Evolutionary conservation across 1,140 invertebrate genomes (phyloP).

Genomic region (Hydropsyche tenuis): DNA sequence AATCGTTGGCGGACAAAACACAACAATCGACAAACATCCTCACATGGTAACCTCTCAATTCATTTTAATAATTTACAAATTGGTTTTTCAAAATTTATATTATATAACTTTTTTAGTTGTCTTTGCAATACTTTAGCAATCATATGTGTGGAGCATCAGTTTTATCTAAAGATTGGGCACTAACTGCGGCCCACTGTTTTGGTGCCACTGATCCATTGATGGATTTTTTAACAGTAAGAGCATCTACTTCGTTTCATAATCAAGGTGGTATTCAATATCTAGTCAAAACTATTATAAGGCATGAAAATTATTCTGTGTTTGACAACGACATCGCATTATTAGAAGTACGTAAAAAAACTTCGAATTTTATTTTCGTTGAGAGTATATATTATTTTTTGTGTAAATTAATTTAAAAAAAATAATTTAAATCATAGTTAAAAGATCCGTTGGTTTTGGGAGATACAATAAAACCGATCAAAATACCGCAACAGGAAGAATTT

Average conservation of each 20-base stretch:
- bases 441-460: slow-evolving; percentile 49
- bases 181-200: slow-evolving; percentile 65
- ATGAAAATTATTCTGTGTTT: slow-evolving; percentile 52
- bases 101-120: slow-evolving; percentile 51
- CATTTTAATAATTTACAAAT: neutral
- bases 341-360: slow-evolving; percentile 50
- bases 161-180: slow-evolving; percentile 55
- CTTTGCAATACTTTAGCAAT: slow-evolving; percentile 51
- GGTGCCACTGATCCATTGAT: slow-evolving; percentile 45
- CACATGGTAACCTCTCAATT: slow-evolving; percentile 53
- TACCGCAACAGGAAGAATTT: slow-evolving; percentile 48
- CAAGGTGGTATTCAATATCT: slow-evolving; percentile 39
- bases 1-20: slow-evolving; percentile 54
- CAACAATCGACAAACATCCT: slow-evolving; percentile 52
- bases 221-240: slow-evolving; percentile 41
- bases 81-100: neutral
- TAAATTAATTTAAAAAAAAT: slow-evolving; percentile 25
- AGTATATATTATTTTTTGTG: neutral
- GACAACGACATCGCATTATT: slow-evolving; percentile 63
- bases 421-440: slow-evolving; percentile 49
- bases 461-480: slow-evolving; percentile 52
- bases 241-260: slow-evolving; percentile 38
- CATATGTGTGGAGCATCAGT: slow-evolving; percentile 57
- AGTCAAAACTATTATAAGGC: slow-evolving; percentile 47
- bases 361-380: neutral